A percentile compares a stretch with the other conserved stretches of the same genome.
Evolutionary conservation across 2,797 vertebrate genomes (phyloP).

Genomic region (Merluccius polli): DNA sequence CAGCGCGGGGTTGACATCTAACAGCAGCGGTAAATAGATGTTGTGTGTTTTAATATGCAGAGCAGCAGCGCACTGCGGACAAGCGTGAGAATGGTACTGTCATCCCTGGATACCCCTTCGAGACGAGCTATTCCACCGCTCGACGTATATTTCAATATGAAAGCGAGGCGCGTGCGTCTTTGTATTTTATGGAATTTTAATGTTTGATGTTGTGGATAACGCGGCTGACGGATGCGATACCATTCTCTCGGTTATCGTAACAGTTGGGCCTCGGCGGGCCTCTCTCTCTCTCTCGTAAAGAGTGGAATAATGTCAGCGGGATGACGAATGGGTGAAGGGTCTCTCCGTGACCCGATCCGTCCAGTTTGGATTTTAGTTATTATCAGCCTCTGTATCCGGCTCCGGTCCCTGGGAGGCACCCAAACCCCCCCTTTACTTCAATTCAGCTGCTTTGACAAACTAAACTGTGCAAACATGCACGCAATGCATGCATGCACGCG

Average conservation of each 20-base stretch:
- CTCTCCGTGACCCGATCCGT: not conserved
- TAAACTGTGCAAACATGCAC: not conserved
- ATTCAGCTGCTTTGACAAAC: not conserved
- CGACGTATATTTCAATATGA: not conserved
- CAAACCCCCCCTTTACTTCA: not conserved
- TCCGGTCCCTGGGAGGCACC: not conserved
- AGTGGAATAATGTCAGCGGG: not conserved
- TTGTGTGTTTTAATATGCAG: constrained; percentile 4
- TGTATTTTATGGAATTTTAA: not conserved
- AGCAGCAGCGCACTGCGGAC: constrained; percentile 4
- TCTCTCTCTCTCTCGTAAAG: not conserved
- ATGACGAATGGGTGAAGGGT: not conserved
- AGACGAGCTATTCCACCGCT: not conserved
- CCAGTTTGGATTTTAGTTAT: not conserved
- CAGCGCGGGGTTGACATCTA: not conserved
- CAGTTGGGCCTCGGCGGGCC: not conserved
- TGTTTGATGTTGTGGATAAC: not conserved
- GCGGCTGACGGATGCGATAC: not conserved
- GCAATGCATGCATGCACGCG: not conserved
- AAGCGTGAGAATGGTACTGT: not conserved
- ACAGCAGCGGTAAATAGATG: not conserved
- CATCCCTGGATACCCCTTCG: not conserved
- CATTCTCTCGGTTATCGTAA: not conserved
- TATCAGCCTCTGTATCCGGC: not conserved
- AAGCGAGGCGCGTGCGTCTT: not conserved